These are phyloP conservation scores for Palloptera scutellata DNA, from an alignment of 2,888 invertebrate species.

Conservation along the genomic window DNA sequence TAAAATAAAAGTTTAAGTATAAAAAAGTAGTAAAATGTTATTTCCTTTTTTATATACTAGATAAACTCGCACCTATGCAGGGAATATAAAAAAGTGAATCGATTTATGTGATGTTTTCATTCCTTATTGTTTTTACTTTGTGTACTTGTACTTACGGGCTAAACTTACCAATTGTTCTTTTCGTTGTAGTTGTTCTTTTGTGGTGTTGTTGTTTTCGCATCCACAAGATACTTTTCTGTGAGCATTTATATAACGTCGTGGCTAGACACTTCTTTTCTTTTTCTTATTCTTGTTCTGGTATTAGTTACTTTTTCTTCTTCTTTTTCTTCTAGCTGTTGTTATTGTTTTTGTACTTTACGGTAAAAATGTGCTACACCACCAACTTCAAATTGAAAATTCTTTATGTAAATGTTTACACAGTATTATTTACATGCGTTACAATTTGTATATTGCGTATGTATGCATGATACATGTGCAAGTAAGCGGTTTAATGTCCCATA, in stretches of 20 bases:
- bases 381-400: background rate
- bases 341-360: background rate
- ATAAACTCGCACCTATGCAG: too few species aligned
- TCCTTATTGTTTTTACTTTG: background rate
- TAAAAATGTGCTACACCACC: background rate
- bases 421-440: background rate
- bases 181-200: constrained; percentile 12
- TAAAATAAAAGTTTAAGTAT: too few species aligned
- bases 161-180: constrained; percentile 4
- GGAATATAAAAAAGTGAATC: background rate
- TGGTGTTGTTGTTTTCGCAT: constrained; percentile 2
- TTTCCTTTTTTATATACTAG: too few species aligned
- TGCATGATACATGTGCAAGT: background rate
- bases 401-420: background rate
- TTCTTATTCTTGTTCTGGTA: background rate
- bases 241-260: constrained; percentile 4
- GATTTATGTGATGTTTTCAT: background rate
- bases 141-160: constrained; percentile 3
- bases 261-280: background rate
- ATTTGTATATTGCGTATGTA: background rate
- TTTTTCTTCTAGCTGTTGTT: background rate
- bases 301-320: background rate
- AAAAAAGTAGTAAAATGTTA: too few species aligned
- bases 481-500: background rate
- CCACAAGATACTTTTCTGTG: constrained; percentile 6